Evolutionary conservation across 1,140 invertebrate species (phyloP).

Genomic region (Drosophila sechellia): DNA sequence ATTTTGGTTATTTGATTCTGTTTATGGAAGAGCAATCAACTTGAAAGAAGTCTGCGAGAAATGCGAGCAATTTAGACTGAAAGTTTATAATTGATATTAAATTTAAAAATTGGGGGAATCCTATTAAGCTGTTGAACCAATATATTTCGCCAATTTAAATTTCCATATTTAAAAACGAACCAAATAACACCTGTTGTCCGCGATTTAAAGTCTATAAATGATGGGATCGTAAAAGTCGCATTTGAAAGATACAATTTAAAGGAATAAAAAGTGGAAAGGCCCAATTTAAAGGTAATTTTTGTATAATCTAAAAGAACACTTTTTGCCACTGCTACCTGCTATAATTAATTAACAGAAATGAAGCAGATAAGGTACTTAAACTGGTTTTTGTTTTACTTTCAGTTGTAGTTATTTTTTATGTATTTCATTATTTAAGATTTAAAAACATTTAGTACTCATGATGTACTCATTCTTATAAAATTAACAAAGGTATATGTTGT

Average conservation of each 20-base stretch:
- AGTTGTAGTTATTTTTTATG: neutral
- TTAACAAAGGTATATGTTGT: too few species aligned
- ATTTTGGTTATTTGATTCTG: neutral
- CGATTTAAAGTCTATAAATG: neutral
- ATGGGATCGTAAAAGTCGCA: neutral
- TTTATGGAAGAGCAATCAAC: neutral
- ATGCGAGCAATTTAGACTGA: too few species aligned
- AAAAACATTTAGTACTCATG: too few species aligned
- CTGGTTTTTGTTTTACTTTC: constrained; percentile 17
- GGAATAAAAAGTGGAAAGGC: neutral
- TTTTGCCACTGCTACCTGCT: neutral
- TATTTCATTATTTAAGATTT: neutral
- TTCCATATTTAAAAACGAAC: too few species aligned
- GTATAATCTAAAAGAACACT: too few species aligned
- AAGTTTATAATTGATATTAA: neutral
- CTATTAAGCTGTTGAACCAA: neutral
- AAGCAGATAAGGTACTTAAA: constrained; percentile 8
- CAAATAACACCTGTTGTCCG: too few species aligned
- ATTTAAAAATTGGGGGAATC: neutral
- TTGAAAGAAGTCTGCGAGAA: neutral
- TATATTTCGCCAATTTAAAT: too few species aligned
- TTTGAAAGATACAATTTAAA: too few species aligned
- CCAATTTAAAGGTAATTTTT: neutral
- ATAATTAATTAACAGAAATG: constrained; percentile 29
- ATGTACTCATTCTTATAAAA: too few species aligned